Conservation (phyloP, 2,113 vertebrate species). For the Camelus dromedarius region DNA sequence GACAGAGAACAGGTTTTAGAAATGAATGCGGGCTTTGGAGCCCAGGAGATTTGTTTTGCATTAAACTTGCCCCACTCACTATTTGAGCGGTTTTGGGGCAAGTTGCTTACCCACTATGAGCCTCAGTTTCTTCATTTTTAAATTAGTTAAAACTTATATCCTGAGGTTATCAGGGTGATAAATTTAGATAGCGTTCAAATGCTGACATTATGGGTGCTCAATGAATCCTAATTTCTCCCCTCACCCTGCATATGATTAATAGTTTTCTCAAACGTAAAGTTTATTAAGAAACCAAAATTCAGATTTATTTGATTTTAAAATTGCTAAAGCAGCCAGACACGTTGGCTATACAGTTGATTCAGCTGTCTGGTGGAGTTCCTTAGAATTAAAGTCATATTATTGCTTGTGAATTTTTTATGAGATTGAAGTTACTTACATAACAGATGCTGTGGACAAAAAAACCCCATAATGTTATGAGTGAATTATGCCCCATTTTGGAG, state of each 20-base stretch:
- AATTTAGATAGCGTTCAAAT: not conserved
- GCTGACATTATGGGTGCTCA: not conserved
- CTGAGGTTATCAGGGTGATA: not conserved
- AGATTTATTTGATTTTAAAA: slow-evolving; percentile 58
- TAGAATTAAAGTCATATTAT: slow-evolving; percentile 37
- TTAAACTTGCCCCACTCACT: not conserved
- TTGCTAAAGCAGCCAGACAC: slow-evolving; percentile 16
- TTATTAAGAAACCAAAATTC: slow-evolving; percentile 56
- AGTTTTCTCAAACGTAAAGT: slow-evolving; percentile 16
- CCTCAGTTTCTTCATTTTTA: not conserved
- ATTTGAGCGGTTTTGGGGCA: not conserved
- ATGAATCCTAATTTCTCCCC: not conserved
- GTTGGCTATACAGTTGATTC: slow-evolving; percentile 35
- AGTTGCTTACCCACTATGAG: not conserved
- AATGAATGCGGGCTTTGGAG: accelerated
- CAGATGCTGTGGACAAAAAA: not conserved
- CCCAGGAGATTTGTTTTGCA: not conserved
- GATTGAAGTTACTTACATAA: slow-evolving; percentile 61
- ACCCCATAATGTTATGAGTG: not conserved
- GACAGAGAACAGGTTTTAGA: not conserved
- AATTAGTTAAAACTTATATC: not conserved
- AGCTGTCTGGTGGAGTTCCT: slow-evolving; percentile 23
- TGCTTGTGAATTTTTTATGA: slow-evolving; percentile 65
- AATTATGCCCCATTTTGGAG: not conserved
- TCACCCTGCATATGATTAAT: not conserved